Evolutionary conservation across 2,113 vertebrate genomes (phyloP).

Genomic region (Tylochromis polylepis): DNA sequence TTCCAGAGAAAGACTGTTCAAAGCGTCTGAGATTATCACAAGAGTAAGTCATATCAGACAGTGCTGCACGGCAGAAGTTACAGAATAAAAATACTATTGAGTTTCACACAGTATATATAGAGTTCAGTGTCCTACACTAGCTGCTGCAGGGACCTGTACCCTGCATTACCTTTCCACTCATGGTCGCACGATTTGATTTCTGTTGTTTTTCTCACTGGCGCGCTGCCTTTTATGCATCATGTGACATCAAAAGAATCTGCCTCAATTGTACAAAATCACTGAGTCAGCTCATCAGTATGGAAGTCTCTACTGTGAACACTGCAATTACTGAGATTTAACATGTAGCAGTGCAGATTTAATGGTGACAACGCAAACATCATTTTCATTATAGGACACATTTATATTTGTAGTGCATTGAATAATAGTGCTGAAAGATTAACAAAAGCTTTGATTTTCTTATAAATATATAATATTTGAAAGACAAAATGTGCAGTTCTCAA

Average conservation of each 20-base stretch:
- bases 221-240: constrained; percentile 52
- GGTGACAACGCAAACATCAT: neutral
- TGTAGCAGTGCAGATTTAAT: neutral
- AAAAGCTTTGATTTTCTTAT: fast-evolving
- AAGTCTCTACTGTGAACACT: constrained; percentile 2
- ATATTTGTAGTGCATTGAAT: neutral
- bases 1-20: neutral
- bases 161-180: constrained; percentile 44
- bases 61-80: neutral
- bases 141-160: neutral
- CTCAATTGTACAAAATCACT: constrained; percentile 32
- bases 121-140: neutral
- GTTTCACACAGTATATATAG: neutral
- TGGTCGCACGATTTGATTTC: constrained; percentile 40
- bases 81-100: neutral
- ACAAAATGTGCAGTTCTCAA: neutral
- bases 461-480: neutral
- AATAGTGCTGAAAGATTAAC: neutral
- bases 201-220: constrained; percentile 29
- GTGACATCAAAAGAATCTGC: constrained; percentile 50
- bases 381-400: neutral
- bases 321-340: neutral
- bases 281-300: constrained; percentile 41
- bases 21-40: neutral
- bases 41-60: neutral